Evolutionary conservation across 1,140 invertebrate genomes (phyloP).

Genomic region (Drosophila pallidifrons): DNA sequence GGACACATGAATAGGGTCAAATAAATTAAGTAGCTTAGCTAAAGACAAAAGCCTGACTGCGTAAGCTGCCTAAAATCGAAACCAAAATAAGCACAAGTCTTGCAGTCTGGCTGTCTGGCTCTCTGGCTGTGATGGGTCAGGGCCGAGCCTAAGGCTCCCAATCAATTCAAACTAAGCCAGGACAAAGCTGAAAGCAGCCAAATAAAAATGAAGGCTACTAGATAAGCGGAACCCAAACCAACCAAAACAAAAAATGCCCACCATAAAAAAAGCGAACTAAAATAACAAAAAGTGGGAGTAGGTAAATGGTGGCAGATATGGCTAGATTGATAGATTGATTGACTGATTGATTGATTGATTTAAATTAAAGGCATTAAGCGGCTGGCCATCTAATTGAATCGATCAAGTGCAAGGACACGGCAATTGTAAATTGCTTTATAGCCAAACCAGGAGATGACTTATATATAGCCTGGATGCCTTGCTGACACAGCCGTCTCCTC

Average conservation of each 20-base stretch:
- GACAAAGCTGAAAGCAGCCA: constrained; percentile 37
- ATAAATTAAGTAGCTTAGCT: constrained; percentile 79
- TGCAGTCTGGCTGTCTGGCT: not conserved
- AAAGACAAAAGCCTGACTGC: constrained; percentile 60
- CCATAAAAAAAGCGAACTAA: constrained; percentile 36
- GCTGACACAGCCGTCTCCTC: not conserved
- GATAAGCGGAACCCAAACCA: constrained; percentile 32
- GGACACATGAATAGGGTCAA: constrained; percentile 55
- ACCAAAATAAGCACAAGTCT: constrained; percentile 31
- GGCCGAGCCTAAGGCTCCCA: constrained; percentile 39
- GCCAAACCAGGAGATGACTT: constrained; percentile 13
- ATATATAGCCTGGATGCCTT: too few species aligned
- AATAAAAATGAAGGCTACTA: constrained; percentile 55
- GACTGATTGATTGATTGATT: constrained; percentile 80
- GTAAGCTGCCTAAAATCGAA: constrained; percentile 75
- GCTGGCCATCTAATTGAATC: constrained; percentile 73
- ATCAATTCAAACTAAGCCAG: constrained; percentile 59
- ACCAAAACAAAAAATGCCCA: constrained; percentile 9
- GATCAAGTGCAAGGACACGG: constrained; percentile 53
- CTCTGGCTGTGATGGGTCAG: constrained; percentile 17
- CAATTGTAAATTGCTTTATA: constrained; percentile 83
- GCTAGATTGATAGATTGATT: constrained; percentile 61
- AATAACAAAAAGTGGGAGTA: constrained; percentile 48
- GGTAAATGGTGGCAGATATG: constrained; percentile 39
- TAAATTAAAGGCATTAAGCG: constrained; percentile 81